phyloP scores from a whole-genome alignment of 2,888 invertebrate genomes.

The Patella pellucida region DNA sequence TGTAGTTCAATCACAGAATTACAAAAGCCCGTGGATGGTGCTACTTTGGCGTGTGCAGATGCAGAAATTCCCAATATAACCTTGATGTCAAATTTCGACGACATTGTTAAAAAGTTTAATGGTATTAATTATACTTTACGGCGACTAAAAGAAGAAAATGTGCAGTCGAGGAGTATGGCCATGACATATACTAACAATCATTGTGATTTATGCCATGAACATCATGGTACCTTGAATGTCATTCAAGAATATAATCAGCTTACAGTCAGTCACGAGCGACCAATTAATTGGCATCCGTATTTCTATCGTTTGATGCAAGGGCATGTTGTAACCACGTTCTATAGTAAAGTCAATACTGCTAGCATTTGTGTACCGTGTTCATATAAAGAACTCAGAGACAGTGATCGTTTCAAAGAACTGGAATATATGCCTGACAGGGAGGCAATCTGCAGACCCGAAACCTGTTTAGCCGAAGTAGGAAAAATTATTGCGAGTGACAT shows the following conservation, averaged over 20 bases:
- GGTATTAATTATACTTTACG: conserved; percentile 51
- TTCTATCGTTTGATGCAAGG: conserved; percentile 56
- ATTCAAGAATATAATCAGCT: conserved; percentile 60
- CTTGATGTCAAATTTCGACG: conserved; percentile 60
- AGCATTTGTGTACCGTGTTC: conserved; percentile 65
- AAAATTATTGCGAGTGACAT: conserved; percentile 59
- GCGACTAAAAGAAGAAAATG: conserved; percentile 54
- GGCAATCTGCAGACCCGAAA: conserved; percentile 43
- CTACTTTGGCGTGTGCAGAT: conserved; percentile 14
- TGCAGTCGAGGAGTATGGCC: conserved; percentile 56
- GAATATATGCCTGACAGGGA: conserved; percentile 45
- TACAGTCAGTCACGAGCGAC: conserved; percentile 52
- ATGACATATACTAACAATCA: conserved; percentile 61
- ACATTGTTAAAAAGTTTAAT: conserved; percentile 58
- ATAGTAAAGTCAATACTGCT: conserved; percentile 60
- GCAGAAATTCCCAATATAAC: conserved; percentile 42
- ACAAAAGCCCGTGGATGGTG: conserved; percentile 1
- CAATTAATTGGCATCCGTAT: conserved; percentile 42
- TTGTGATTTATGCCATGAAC: conserved; percentile 59
- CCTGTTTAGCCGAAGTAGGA: conserved; percentile 54
- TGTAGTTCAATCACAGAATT: conserved; percentile 29
- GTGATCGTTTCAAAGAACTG: conserved; percentile 46
- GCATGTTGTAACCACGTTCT: conserved; percentile 59
- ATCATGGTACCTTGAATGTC: conserved; percentile 62
- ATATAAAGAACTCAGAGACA: conserved; percentile 52